Evolutionary conservation across 2,797 vertebrate species (phyloP), one percentile per base, ranked within the genome.

Genomic region (Prionace glauca): DNA sequence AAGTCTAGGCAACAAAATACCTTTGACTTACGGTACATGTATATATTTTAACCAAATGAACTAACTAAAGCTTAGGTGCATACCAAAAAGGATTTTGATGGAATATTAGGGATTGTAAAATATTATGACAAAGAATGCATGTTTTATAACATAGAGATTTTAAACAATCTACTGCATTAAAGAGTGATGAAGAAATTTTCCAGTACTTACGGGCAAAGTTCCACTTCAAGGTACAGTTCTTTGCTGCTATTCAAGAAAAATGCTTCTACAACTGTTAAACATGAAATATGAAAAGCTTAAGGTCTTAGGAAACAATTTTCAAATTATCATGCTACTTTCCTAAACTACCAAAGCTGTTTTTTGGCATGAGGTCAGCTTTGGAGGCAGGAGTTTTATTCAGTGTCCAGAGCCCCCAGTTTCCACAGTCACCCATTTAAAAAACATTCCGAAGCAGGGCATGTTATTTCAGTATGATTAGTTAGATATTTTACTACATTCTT

Each of bases 131-230:
- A 84, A 84, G 41, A 1, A 45, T 45, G 22, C 81, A 41, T 45
- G 1, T 2, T 84, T 67, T 91, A n/a, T 67, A 36, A 91, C 32
- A 74, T 16, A 32, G 93, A 94, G 65, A 71, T 74, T 94, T 67
- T 41, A 41, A 41, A 29, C n/a, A 36, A 26, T 14, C 22, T 18
- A 95, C 29, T 18, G 16, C 67, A 29, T 95, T 18, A 10, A n/a
- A 72, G 56, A 79, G 41, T 60, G 95, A 32, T 32, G 3, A 71
- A 29, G 18, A 32, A 84, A 96, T 67, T 41, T 95, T 69, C 11
- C 94, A 41, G 36, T 97, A 99, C 99, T 98, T 98, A 99, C 98
- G 98, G 99, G 96, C 99, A 99, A 96, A 99, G 97, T 97, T 99
- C 99, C 95, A 99, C 98, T 97, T 99, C 99, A 45, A 99, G 97